Conservation (phyloP, 2,888 invertebrate species). For the Mactromeris polynyma region DNA sequence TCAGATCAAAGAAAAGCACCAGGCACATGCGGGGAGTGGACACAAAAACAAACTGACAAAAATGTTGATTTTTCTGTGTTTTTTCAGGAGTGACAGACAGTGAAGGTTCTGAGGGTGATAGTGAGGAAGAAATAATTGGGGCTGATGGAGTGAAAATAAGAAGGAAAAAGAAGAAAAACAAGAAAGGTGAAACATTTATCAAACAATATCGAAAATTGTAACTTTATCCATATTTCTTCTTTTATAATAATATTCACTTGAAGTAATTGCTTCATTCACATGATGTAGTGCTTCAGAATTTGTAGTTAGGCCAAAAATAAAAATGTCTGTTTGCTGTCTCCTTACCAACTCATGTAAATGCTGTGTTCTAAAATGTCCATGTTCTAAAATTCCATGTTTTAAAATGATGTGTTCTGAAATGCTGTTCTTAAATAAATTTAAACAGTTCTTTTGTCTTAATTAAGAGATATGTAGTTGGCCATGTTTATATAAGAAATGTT, state of each 20-base stretch:
- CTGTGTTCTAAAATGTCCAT: too few species aligned
- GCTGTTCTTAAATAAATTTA: too few species aligned
- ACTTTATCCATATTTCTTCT: not conserved
- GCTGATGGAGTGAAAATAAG: slow-evolving; percentile 79
- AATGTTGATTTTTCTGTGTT: not conserved
- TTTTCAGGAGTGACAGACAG: slow-evolving; percentile 70
- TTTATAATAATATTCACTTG: not conserved
- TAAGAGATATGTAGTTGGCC: too few species aligned
- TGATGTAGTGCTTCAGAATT: not conserved
- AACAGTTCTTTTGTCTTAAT: too few species aligned
- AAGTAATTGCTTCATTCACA: not conserved
- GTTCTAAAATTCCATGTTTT: too few species aligned
- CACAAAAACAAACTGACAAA: too few species aligned
- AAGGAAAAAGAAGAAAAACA: slow-evolving; percentile 77
- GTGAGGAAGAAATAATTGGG: slow-evolving; percentile 82
- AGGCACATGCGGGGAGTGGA: too few species aligned
- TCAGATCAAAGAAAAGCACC: too few species aligned
- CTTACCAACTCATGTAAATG: too few species aligned
- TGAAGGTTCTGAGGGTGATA: slow-evolving; percentile 79
- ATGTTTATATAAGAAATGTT: too few species aligned
- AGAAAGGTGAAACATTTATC: slow-evolving; percentile 56
- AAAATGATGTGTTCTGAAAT: too few species aligned
- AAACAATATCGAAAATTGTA: not conserved
- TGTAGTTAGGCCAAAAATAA: not conserved
- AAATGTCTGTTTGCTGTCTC: too few species aligned